These are phyloP conservation scores for Sitophilus oryzae DNA, from an alignment of 1,140 invertebrate genomes.

Conservation along the genomic window DNA sequence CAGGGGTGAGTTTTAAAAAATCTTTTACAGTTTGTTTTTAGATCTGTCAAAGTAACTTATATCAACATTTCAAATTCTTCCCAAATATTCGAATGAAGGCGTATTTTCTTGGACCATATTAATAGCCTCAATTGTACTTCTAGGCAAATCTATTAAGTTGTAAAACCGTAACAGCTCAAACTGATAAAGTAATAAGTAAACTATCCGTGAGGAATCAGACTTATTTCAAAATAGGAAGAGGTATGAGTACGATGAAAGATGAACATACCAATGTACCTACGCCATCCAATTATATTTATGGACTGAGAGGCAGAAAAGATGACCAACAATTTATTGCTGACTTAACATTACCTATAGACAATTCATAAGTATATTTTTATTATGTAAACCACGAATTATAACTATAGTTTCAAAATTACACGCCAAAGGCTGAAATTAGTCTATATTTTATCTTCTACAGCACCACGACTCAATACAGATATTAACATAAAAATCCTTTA, in stretches of 20 bases:
- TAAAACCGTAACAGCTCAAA: conserved; percentile 57
- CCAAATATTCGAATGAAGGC: too few relatives aligned
- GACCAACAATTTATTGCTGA: conserved; percentile 42
- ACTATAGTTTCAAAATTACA: too few relatives aligned
- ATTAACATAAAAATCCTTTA: too few relatives aligned
- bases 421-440: too few relatives aligned
- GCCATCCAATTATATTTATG: conserved; percentile 49
- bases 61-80: too few relatives aligned
- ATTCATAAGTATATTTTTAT: conserved; percentile 17
- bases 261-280: conserved; percentile 48
- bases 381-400: too few relatives aligned
- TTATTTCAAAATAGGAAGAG: conserved; percentile 43
- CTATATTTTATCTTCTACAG: too few relatives aligned
- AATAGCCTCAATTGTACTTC: conserved; percentile 19
- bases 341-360: conserved; percentile 38
- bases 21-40: too few relatives aligned
- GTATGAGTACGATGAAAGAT: conserved; percentile 52
- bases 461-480: too few relatives aligned
- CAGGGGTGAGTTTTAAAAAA: too few relatives aligned
- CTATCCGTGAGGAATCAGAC: conserved; percentile 52
- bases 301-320: conserved; percentile 49
- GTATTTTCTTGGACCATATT: too few relatives aligned
- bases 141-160: conserved; percentile 54
- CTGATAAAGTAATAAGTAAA: conserved; percentile 49
- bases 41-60: too few relatives aligned